Percentiles rank a stretch among this genome's conserved stretches.
Conservation (phyloP, 2,888 invertebrate genomes). For the Peribatodes rhomboidaria region DNA sequence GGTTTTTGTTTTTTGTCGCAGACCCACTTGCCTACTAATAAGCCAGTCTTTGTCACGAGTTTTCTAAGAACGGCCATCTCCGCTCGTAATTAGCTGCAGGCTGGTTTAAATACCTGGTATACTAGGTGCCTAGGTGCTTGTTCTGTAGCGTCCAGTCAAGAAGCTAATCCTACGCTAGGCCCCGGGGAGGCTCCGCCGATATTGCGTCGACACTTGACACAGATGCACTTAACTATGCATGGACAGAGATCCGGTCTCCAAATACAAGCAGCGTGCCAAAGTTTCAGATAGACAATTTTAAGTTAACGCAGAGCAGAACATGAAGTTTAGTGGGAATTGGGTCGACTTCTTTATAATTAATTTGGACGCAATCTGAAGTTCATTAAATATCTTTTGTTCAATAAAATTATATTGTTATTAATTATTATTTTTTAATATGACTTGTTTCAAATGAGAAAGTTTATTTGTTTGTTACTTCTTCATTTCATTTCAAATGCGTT, state of each 20-base stretch:
- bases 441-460: too few relatives aligned
- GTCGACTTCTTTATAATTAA: conserved; percentile 15
- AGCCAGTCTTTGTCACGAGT: too few relatives aligned
- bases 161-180: conserved; percentile 70
- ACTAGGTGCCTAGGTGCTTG: conserved; percentile 13
- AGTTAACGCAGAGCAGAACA: conserved; percentile 51
- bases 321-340: conserved; percentile 28
- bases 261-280: conserved; percentile 69
- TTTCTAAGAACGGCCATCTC: too few relatives aligned
- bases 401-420: neutral
- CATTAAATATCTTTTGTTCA: too few relatives aligned
- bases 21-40: too few relatives aligned
- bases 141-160: conserved; percentile 58
- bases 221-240: conserved; percentile 83
- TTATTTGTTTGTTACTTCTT: too few relatives aligned
- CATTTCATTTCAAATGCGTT: too few relatives aligned
- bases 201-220: conserved; percentile 81
- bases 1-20: too few relatives aligned
- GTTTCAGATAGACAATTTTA: conserved; percentile 70
- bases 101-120: too few relatives aligned
- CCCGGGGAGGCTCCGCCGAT: conserved; percentile 66
- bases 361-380: neutral
- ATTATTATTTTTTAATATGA: too few relatives aligned
- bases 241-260: conserved; percentile 75
- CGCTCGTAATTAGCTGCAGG: too few relatives aligned